Conservation (phyloP, 2,113 vertebrate genomes). For the Pagrus major region DNA sequence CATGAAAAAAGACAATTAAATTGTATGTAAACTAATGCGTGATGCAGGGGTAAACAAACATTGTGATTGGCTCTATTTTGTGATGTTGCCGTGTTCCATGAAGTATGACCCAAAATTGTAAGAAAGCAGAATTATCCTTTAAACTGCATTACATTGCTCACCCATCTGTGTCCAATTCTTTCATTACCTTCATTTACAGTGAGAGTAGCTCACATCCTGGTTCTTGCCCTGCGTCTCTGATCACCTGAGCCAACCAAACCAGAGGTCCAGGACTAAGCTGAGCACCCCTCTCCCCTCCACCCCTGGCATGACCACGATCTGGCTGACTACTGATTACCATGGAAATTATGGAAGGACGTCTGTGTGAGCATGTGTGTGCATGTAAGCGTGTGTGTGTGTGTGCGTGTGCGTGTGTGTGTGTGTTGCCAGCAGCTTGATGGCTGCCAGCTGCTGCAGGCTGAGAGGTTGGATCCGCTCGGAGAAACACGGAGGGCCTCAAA, state of each 20-base stretch:
- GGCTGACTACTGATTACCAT: conserved; percentile 76
- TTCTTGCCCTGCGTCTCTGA: conserved; percentile 51
- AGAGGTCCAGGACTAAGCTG: conserved; percentile 49
- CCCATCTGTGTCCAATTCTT: conserved; percentile 54
- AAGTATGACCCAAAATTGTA: conserved; percentile 13
- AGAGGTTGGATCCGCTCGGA: conserved; percentile 75
- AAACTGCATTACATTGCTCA: conserved; percentile 37
- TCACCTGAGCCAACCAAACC: conserved; percentile 56
- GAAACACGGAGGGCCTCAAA: conserved; percentile 77
- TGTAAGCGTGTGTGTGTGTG: conserved; percentile 33
- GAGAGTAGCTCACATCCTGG: conserved; percentile 47
- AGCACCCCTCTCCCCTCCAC: conserved; percentile 46
- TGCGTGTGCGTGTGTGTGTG: conserved; percentile 36
- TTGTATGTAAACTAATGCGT: no score
- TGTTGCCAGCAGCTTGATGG: conserved; percentile 75
- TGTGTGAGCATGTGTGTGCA: conserved; percentile 55
- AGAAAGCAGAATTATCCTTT: conserved; percentile 40
- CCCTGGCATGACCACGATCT: conserved; percentile 63
- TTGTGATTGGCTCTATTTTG: no score
- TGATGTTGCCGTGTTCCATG: neutral
- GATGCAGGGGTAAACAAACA: no score
- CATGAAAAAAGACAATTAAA: no score
- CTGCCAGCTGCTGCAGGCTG: conserved; percentile 80
- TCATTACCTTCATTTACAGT: conserved; percentile 54
- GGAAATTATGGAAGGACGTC: conserved; percentile 74